Base-by-base conservation (phyloP, 1,140 invertebrate genomes). In the Pogonognathellus flavescens region DNA sequence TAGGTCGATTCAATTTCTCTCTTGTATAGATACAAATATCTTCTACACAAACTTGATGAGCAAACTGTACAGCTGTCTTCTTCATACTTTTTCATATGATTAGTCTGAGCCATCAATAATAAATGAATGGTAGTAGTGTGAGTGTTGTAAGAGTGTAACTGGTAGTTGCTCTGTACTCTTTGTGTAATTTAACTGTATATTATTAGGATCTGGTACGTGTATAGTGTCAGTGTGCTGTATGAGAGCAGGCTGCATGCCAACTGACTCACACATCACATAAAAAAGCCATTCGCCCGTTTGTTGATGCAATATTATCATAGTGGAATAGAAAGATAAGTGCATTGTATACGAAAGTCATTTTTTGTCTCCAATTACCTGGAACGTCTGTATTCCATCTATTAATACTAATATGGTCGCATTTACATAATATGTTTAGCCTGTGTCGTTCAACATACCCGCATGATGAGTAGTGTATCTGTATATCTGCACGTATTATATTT, bases 191-290 rank as follows among this genome's bases (percentile, higher is more conserved):
- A 41, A 41, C 31, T 41, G 31, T 41, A 41, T 41, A 41, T 41
- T 41, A 41, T 41, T 41, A 41, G 31, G 31, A 41, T 41, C 1
- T 41, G 31, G 31, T 41, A 3, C 1, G 31, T 41, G 31, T 41
- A 41, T 41, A 41, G 31, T 41, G 31, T 41, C 2, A 41, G 31
- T 66, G 62, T 66, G 62, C 14, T 66, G 18, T 66, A 66, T 66
- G 20, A 25, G 25, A 8, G 25, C 60, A 31, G 22, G 62, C 62
- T 66, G 62, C 22, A 31, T 66, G 62, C 62, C 62, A 66, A 66
- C 62, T 66, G 62, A 66, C 62, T 66, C 62, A 66, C n/a, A 60
- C 62, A 66, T 66, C 62, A 25, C 62, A 66, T 66, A 66, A 66
- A 66, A 66, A 66, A 20, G 22, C 53, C 53, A 55, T 55, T 16